Conservation (phyloP, 2,888 invertebrate genomes). For the Tuberolachnus salignus region DNA sequence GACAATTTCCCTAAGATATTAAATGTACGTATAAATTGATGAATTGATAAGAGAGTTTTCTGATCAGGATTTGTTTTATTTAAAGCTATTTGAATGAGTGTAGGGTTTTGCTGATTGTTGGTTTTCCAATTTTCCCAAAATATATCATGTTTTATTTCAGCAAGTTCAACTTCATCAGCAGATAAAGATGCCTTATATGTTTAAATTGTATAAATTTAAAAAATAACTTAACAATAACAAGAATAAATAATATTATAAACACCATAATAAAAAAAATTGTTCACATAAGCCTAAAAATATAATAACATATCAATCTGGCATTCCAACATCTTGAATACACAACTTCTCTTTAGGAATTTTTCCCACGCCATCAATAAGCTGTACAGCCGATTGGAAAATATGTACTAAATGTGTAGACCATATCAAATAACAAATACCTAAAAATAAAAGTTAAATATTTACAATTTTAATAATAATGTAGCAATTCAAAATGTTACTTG, state of each 20-base stretch:
- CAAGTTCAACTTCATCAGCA: slow-evolving; percentile 63
- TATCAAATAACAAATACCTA: slow-evolving; percentile 80
- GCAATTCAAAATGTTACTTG: slow-evolving; percentile 60
- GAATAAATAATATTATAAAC: neutral
- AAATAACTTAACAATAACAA: neutral
- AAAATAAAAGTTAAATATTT: slow-evolving; percentile 38
- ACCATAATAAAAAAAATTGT: slow-evolving; percentile 67
- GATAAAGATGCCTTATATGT: slow-evolving; percentile 61
- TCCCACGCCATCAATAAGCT: slow-evolving; percentile 80
- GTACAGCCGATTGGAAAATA: slow-evolving; percentile 75
- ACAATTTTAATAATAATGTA: neutral
- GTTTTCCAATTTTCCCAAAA: slow-evolving; percentile 62
- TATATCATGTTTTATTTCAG: slow-evolving; percentile 60
- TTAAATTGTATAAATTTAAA: neutral
- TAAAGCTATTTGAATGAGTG: slow-evolving; percentile 79
- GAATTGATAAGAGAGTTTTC: slow-evolving; percentile 79
- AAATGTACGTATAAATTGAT: slow-evolving; percentile 77
- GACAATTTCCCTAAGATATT: slow-evolving; percentile 81
- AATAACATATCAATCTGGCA: slow-evolving; percentile 69
- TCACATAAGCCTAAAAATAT: slow-evolving; percentile 64
- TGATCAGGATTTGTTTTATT: slow-evolving; percentile 77
- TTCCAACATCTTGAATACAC: slow-evolving; percentile 77
- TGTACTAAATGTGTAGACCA: slow-evolving; percentile 88
- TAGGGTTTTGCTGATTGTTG: slow-evolving; percentile 42
- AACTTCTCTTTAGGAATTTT: slow-evolving; percentile 84